Base-by-base conservation (phyloP, 2,113 vertebrate species). In the Apodemus sylvaticus region DNA sequence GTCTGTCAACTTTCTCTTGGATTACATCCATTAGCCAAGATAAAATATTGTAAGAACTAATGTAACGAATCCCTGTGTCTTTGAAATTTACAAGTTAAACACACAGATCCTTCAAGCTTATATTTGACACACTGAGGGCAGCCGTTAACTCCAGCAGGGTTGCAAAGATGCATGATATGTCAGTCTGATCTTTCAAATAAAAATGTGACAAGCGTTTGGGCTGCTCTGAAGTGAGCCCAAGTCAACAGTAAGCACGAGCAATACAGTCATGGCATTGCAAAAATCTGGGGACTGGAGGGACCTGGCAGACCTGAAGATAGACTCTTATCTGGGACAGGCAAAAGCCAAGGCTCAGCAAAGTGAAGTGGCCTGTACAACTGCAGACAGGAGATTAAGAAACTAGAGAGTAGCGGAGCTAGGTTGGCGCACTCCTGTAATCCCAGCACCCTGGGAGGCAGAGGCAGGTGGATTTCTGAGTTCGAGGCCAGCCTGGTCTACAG, bases 1-100 rank as follows among this genome's bases (percentile, higher is more conserved):
- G 95, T 95, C 91, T 60, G 55, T 96, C 97, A 97, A 96, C 94
- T 95, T 97, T 96, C 92, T 97, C 96, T 96, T 97, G 79, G 64
- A 97, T 97, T 95, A 97, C 39, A 62, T 53, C 93, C 90, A 89
- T 94, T 96, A 96, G 62, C 89, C 66, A 96, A 92, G 83, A 94
- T 86, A 96, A 96, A 94, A 89, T 94, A 94, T 92, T 87, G 53
- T 93, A 91, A 96, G 96, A 96, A 90, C 93, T 14, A 95, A 95
- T 92, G 77, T 78, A 95, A 97, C 89, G 76, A 86, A 97, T 89
- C 89, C 68, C 70, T 10, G 34, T 11, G 60, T 91, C 96, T 96
- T 88, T 90, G 68, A 86, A 97, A 97, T 95, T 95, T 88, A 94
- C 36, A 82, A 91, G 68, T 90, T 83, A 85, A 96, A 95, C 31